Base-by-base conservation (phyloP, 2,797 vertebrate species). In the Sparus aurata region DNA sequence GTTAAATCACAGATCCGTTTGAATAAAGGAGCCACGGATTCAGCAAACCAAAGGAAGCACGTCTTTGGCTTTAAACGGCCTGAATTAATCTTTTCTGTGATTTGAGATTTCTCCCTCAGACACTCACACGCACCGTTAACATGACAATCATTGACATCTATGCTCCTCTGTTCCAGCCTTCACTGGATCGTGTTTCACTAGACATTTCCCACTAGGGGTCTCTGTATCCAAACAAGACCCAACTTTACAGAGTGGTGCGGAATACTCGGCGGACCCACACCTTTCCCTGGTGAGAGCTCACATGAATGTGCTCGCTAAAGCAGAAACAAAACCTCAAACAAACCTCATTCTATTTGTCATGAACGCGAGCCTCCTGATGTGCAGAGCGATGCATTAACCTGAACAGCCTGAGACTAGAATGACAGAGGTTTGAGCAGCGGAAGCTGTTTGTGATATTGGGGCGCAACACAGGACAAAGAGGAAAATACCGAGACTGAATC, bases 131-230 rank as follows among this genome's bases (percentile, higher is more conserved):
- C 65, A 45, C 45, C 60, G 41, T 83, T 68, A 77, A 41, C 5
- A 43, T 62, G 70, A 77, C 76, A 63, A 43, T 63, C 66, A 41
- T 3, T 83, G 81, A 83, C 84, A 74, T 77, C 18, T 75, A 4
- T 73, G 77, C 49, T 79, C 75, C 57, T 63, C 34, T 82, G 60
- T 46, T 75, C 23, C 55, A 82, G 57, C 50, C 60, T 68, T 84
- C 71, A 52, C 69, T 67, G 79, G 77, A 64, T 86, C 71, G 70
- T 90, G 91, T 89, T 88, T 82, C 69, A 80, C 83, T 87, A 59
- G 64, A 59, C 79, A 77, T 87, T 86, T 82, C 83, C 95, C 95
- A 95, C 94, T 94, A 96, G 95, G 95, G 95, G 95, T 94, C 95
- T 93, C 95, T 94, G 72, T 85, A 85, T 76, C 82, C 93, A 91